Evolutionary conservation across 2,113 vertebrate genomes (phyloP).

Genomic region (Eleginops maclovinus): DNA sequence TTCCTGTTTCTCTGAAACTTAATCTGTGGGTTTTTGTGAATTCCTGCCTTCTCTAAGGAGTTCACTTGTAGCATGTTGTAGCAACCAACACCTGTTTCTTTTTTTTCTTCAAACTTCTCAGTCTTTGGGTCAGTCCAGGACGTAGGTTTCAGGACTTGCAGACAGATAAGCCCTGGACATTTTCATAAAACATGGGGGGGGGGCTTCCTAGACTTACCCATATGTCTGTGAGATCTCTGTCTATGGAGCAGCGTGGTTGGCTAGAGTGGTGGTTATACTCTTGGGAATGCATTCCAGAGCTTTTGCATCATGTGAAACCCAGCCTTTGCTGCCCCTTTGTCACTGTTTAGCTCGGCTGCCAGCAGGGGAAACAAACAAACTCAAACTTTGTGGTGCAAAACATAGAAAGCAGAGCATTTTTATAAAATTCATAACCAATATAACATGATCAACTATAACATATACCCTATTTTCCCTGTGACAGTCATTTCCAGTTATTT

Average conservation of each 20-base stretch:
- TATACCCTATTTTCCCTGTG: not conserved
- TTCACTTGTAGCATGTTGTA: not conserved
- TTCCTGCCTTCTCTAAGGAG: slow-evolving; percentile 24
- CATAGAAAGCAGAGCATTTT: not conserved
- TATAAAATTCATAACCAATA: not conserved
- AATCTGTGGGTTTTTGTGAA: not conserved
- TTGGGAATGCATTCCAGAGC: slow-evolving; percentile 75
- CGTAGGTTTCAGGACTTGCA: slow-evolving; percentile 10
- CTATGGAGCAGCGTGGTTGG: slow-evolving; percentile 43
- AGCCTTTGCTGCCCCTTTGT: slow-evolving; percentile 61
- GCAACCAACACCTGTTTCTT: slow-evolving; percentile 49
- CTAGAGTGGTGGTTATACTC: slow-evolving; percentile 54
- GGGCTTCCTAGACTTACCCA: slow-evolving; percentile 45
- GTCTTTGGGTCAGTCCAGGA: slow-evolving; percentile 18
- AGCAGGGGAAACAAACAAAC: slow-evolving; percentile 60
- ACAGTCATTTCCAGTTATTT: not conserved
- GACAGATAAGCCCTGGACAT: slow-evolving; percentile 51
- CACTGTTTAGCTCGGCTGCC: slow-evolving; percentile 46
- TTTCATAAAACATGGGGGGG: slow-evolving; percentile 18
- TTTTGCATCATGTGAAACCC: slow-evolving; percentile 80
- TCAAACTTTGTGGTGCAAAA: not conserved
- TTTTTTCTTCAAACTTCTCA: slow-evolving; percentile 4
- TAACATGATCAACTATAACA: slow-evolving; percentile 1
- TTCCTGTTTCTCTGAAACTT: not conserved
- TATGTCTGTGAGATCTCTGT: slow-evolving; percentile 44